Conservation (phyloP, 35 echinoderm and acorn worm genomes). For the Holothuria glaberrima region DNA sequence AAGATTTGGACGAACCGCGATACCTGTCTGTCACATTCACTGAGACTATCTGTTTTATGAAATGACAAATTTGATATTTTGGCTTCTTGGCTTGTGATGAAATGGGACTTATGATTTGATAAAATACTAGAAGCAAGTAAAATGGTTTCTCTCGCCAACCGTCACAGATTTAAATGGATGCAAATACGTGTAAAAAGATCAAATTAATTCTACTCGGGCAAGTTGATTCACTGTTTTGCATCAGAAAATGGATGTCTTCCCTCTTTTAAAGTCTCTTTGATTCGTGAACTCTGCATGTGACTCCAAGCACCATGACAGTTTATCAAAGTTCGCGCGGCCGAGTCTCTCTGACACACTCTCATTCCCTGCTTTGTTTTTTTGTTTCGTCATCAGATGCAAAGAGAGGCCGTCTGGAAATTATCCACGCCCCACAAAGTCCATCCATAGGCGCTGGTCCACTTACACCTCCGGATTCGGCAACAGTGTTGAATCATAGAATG, state of each 20-base stretch:
- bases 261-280: too few species aligned
- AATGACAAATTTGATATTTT: constrained; percentile 57
- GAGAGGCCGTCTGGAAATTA: constrained; percentile 83
- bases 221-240: constrained; percentile 51
- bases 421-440: constrained; percentile 75
- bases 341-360: too few species aligned
- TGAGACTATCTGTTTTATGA: constrained; percentile 26
- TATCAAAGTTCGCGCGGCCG: too few species aligned
- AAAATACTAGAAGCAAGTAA: constrained; percentile 14
- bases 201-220: constrained; percentile 42
- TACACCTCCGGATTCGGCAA: constrained; percentile 66
- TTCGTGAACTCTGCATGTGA: too few species aligned
- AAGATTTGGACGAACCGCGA: constrained; percentile 15
- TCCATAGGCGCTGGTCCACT: constrained; percentile 45
- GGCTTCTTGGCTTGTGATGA: constrained; percentile 47
- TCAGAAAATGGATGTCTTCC: constrained; percentile 41
- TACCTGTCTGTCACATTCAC: constrained; percentile 35
- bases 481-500: constrained; percentile 41
- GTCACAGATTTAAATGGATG: constrained; percentile 56
- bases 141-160: constrained; percentile 15
- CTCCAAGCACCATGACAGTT: too few species aligned
- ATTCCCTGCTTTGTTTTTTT: too few species aligned
- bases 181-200: constrained; percentile 55
- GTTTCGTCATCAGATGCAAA: constrained; percentile 60
- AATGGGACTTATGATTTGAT: constrained; percentile 49